Evolutionary conservation across 2,113 vertebrate species (phyloP).

Genomic region (Fregetta grallaria): DNA sequence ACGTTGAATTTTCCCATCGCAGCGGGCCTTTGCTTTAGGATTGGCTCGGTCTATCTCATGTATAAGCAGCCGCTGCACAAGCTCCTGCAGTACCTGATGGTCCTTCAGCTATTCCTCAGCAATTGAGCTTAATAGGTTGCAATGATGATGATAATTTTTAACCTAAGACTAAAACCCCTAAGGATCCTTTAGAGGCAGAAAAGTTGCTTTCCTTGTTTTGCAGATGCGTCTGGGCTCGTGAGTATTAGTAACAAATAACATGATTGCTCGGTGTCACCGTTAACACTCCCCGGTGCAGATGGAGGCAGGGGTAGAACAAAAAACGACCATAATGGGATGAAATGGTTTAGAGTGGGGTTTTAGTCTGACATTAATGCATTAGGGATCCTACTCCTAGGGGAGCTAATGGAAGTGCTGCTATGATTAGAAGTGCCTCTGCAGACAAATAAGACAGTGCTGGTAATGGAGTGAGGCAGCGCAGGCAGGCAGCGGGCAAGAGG

Average conservation of each 20-base stretch:
- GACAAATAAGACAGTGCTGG: not conserved
- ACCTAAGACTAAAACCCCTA: not conserved
- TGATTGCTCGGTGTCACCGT: not conserved
- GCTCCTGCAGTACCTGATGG: not conserved
- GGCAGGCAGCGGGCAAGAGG: not conserved
- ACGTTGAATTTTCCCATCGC: fast-evolving
- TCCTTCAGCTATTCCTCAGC: not conserved
- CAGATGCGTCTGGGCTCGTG: not conserved
- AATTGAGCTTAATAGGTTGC: not conserved
- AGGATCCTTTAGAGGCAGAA: not conserved
- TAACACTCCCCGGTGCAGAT: not conserved
- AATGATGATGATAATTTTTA: not conserved
- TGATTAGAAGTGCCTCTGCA: not conserved
- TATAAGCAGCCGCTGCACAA: not conserved
- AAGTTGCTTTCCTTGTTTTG: not conserved
- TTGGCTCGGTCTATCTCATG: fast-evolving
- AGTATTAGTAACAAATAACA: not conserved
- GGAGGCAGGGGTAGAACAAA: not conserved
- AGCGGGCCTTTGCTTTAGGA: fast-evolving
- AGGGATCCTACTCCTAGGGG: not conserved
- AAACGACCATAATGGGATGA: not conserved
- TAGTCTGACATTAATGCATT: not conserved
- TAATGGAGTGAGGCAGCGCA: not conserved
- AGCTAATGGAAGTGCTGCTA: not conserved
- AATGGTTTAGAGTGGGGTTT: not conserved